Evolutionary conservation across 2,113 vertebrate genomes (phyloP), one percentile per base, ranked within the genome.

Genomic region (Paramisgurnus dabryanus): DNA sequence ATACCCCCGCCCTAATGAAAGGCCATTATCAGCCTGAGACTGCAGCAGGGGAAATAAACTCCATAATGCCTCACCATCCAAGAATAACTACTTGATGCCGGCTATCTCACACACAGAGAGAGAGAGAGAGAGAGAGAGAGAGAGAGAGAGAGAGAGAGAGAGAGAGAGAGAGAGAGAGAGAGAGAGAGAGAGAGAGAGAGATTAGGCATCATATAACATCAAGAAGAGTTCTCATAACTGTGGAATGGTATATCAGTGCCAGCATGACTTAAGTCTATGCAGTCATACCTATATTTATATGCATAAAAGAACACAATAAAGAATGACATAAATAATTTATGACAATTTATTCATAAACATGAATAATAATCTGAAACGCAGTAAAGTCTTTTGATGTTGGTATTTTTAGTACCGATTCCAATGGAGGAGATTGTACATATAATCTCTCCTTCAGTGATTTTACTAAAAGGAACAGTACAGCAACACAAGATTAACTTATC

Each of bases 41-140:
- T 67, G 72, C 58, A 66, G 40, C 41, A 82, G 80, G 49, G 67
- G 45, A 82, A 81, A 84, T 84, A 78, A 82, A 74, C 75, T 75
- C 66, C 18, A 45, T 57, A 50, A 65, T 27, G 47, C 76, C 45
- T 85, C 65, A n/a, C 27, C 39, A 43, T 81, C 79, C 61, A 69
- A 64, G 76, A 86, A 86, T 86, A 86, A 79, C 79, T 72, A 76
- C 70, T 81, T 77, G 63, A 83, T 17, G 15, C 49, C 47, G 73
- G 60, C 50, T 66, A 77, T 66, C 63, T 77, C 13, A 41, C 49
- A 78, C 34, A 57, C 79, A 55, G 61, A 39, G 63, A 63, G 60
- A 27, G 49, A 27, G 18, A 12, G 43, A 15, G 43, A 49, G 47
- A 53, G 43, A 49, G 67, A 27, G 47, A 49, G 67, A 53, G 13